Conservation (phyloP, 2,888 invertebrate genomes). For the Idaea aversata region DNA sequence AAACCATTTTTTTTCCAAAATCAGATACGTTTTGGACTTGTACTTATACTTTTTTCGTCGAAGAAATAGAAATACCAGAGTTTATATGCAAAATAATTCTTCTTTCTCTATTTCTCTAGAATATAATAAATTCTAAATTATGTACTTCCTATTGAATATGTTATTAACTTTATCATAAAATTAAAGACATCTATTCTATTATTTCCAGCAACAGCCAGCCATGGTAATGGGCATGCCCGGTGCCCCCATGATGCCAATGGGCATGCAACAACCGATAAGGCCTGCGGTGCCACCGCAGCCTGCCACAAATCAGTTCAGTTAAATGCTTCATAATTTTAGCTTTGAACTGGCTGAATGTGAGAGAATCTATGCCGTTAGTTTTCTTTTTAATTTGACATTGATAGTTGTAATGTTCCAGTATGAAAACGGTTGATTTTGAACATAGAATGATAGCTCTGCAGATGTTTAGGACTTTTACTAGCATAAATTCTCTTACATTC, state of each 20-base stretch:
- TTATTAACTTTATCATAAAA: neutral
- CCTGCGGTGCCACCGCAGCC: constrained; percentile 66
- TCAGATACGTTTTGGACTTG: neutral
- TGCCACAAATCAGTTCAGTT: constrained; percentile 69
- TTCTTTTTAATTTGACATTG: constrained; percentile 7
- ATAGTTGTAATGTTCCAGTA: neutral
- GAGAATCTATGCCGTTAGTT: constrained; percentile 15
- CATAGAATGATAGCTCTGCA: neutral
- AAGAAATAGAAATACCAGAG: neutral
- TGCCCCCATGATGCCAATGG: constrained; percentile 64
- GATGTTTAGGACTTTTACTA: neutral
- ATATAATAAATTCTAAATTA: neutral
- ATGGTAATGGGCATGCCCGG: constrained; percentile 75
- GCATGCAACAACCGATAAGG: constrained; percentile 62
- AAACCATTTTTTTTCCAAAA: neutral
- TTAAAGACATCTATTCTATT: constrained; percentile 24
- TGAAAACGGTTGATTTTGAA: neutral
- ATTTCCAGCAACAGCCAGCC: constrained; percentile 68
- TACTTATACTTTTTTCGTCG: neutral
- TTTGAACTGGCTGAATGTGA: constrained; percentile 7
- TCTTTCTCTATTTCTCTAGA: neutral
- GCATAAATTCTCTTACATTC: neutral
- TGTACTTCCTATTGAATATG: neutral
- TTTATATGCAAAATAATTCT: neutral
- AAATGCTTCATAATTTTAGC: constrained; percentile 35